These are phyloP conservation scores for Battus philenor DNA, from an alignment of 1,140 invertebrate species.

Conservation along the genomic window DNA sequence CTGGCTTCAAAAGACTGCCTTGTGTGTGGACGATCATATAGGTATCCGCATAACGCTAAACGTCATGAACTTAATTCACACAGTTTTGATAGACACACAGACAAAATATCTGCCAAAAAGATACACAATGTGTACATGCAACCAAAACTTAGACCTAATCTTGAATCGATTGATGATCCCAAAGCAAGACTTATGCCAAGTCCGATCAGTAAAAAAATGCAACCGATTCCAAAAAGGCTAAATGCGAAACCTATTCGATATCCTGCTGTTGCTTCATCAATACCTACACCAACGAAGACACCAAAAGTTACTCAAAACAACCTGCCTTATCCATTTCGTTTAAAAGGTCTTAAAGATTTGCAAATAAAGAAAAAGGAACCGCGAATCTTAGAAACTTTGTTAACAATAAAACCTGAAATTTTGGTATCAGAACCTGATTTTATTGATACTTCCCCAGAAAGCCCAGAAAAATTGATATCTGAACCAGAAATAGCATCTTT, in stretches of 20 bases:
- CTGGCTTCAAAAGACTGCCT: conserved; percentile 71
- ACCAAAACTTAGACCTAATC: conserved; percentile 66
- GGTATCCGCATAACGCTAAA: conserved; percentile 72
- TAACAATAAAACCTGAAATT: conserved; percentile 64
- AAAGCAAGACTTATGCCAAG: conserved; percentile 67
- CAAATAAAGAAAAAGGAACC: conserved; percentile 72
- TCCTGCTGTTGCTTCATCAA: conserved; percentile 43
- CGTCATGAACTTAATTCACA: conserved; percentile 69
- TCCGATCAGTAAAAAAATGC: conserved; percentile 64
- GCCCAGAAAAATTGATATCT: conserved; percentile 70
- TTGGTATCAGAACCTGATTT: conserved; percentile 68
- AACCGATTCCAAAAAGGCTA: conserved; percentile 49
- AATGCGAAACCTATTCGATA: conserved; percentile 47
- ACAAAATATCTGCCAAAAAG: conserved; percentile 60
- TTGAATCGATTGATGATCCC: conserved; percentile 69
- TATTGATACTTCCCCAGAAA: conserved; percentile 64
- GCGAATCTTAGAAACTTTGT: conserved; percentile 68
- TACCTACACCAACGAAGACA: conserved; percentile 57
- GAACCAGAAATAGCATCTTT: conserved; percentile 71
- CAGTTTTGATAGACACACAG: conserved; percentile 72
- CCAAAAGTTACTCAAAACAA: conserved; percentile 46
- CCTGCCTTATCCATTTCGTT: conserved; percentile 63
- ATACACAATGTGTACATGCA: conserved; percentile 35
- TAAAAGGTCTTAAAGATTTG: conserved; percentile 66
- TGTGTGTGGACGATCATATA: conserved; percentile 67